These are phyloP conservation scores for Mus spicilegus DNA, from an alignment of 2,113 vertebrate species.

Conservation along the genomic window DNA sequence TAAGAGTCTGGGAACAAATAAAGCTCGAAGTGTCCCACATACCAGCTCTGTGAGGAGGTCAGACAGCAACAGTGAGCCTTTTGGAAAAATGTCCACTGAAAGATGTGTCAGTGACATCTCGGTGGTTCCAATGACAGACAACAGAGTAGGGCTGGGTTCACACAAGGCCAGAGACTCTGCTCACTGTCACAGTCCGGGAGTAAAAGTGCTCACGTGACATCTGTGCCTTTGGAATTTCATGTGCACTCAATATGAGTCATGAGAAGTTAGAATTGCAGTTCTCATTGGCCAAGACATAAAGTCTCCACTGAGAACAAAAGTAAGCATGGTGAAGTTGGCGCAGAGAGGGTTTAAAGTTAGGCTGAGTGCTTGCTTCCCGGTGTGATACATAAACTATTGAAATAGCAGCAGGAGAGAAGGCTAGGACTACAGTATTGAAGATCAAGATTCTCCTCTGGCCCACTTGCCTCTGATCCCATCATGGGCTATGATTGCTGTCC, in stretches of 20 bases:
- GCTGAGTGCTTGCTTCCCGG: not conserved
- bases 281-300: not conserved
- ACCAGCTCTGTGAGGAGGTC: conserved; percentile 52
- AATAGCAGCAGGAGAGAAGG: not conserved
- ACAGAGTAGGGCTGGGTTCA: conserved; percentile 60
- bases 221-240: not conserved
- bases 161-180: not conserved
- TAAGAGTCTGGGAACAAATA: conserved; percentile 69
- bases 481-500: not conserved
- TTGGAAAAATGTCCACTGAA: conserved; percentile 35
- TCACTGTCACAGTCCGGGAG: not conserved
- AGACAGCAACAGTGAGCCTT: conserved; percentile 62
- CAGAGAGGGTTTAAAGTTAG: not conserved
- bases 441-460: not conserved
- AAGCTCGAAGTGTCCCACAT: conserved; percentile 70
- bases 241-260: not conserved
- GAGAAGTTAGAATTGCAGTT: conserved; percentile 47
- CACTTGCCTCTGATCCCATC: not conserved
- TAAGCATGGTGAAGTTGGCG: conserved; percentile 16
- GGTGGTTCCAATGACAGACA: conserved; percentile 49
- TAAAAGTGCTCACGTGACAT: not conserved
- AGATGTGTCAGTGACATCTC: conserved; percentile 41
- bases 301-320: conserved; percentile 6
- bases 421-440: not conserved
- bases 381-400: not conserved